Base-by-base conservation (phyloP, 1,140 invertebrate genomes). In the Zaprionus nigranus region DNA sequence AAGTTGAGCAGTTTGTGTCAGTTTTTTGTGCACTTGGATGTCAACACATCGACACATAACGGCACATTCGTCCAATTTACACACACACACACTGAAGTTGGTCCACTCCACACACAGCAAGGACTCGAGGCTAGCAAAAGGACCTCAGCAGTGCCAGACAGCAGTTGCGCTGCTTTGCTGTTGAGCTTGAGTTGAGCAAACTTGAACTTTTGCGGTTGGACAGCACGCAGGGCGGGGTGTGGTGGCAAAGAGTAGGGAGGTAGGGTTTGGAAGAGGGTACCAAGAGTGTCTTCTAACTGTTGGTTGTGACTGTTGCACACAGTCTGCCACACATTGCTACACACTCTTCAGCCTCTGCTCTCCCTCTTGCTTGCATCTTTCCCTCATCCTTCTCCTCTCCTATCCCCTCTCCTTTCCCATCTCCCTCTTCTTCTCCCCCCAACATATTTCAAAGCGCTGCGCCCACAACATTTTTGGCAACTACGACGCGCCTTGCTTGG, bases 21-120 rank as follows among this genome's bases (percentile, higher is more conserved):
- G 13, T 53, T 78, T 75, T 71, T 72, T 81, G 66, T 85, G 85
- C 84, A 90, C 71, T 90, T 80, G 78, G 84, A 81, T 88, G 84
- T 88, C 85, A 85, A 90, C 85, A 90, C 85, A 88, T 90, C 79
- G 85, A 85, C 81, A 85, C 79, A 90, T 81, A 84, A 85, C 72
- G 86, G 70, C 85, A 88, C 81, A 90, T 90, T 88, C 79, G 85
- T 90, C 85, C 84, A 88, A 88, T 79, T 90, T 88, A 90, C 85
- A 90, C 85, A 90, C 85, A 90, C 85, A 90, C 85, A 76, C 69
- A 68, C 69, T 73, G 22, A 59, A 53, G 36, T 62, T 63, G 58
- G 38, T 40, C n/a, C 40, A 43, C 40, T 43, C 46, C 9, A 22
- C 20, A 51, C n/a, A 4, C 36, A 61, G 71, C 40, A 22, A 51